Evolutionary conservation across 1,140 invertebrate species (phyloP).

Genomic region (Venustaconcha ellipsiformis): DNA sequence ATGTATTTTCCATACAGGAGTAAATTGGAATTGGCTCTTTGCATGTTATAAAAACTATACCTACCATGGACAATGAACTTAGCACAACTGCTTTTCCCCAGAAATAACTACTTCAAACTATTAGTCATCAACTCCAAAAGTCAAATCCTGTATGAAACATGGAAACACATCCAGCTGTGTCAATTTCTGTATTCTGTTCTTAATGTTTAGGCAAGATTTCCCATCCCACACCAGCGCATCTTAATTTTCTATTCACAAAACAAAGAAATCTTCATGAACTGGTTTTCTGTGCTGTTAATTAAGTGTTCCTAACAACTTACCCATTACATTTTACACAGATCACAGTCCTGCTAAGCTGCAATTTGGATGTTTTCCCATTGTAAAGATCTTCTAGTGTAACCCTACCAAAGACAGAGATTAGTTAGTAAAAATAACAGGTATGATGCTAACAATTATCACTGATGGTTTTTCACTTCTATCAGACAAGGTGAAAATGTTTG

Average conservation of each 20-base stretch:
- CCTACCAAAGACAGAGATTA: conserved; percentile 49
- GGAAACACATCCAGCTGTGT: too few species aligned
- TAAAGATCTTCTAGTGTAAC: conserved; percentile 98
- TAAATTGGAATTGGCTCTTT: too few species aligned
- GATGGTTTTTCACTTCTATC: too few species aligned
- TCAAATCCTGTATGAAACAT: too few species aligned
- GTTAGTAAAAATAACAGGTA: not conserved
- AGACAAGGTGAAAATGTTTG: too few species aligned
- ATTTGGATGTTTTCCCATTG: conserved; percentile 93
- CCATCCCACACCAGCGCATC: not conserved
- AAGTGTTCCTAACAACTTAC: conserved; percentile 58
- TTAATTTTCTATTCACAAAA: not conserved
- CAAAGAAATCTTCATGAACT: not conserved
- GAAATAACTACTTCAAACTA: too few species aligned
- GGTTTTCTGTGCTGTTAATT: not conserved
- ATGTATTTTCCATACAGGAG: too few species aligned
- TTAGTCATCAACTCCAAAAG: too few species aligned
- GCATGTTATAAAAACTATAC: too few species aligned
- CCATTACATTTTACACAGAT: conserved; percentile 99
- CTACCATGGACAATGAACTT: too few species aligned
- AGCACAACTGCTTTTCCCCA: too few species aligned
- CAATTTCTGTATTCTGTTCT: not conserved
- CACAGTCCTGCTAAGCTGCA: conserved; percentile 96
- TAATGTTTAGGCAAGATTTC: not conserved
- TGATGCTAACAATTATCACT: not conserved